Evolutionary conservation across 2,888 invertebrate species (phyloP).

Genomic region (Trachelus tabidus): DNA sequence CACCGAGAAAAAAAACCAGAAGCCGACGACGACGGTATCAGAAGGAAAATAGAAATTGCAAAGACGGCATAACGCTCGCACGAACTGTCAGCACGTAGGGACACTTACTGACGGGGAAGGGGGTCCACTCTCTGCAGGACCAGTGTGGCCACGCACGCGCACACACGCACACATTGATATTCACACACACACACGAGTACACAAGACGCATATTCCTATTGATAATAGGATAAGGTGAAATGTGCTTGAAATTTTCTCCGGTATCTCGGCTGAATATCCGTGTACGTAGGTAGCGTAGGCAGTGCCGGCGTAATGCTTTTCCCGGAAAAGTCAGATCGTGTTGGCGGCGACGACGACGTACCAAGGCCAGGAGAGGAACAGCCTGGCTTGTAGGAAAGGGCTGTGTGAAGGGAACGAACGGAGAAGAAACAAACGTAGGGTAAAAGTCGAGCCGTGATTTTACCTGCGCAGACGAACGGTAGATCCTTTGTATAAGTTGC

Average conservation of each 20-base stretch:
- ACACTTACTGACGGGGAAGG: slow-evolving; percentile 26
- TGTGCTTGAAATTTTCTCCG: not conserved
- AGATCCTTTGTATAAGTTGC: slow-evolving; percentile 69
- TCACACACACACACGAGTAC: not conserved
- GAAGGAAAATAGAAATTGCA: not conserved
- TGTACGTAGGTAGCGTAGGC: not conserved
- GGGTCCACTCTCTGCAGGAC: slow-evolving; percentile 35
- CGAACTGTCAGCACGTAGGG: slow-evolving; percentile 21
- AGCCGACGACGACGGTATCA: not conserved
- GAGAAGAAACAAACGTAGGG: slow-evolving; percentile 7
- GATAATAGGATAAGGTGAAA: not conserved
- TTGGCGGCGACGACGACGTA: slow-evolving; percentile 22
- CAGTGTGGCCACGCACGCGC: slow-evolving; percentile 23
- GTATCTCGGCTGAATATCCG: not conserved
- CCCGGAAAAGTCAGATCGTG: not conserved
- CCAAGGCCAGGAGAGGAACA: slow-evolving; percentile 61
- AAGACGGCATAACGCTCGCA: not conserved
- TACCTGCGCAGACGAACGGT: slow-evolving; percentile 73
- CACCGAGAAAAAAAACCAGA: not conserved
- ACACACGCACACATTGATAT: slow-evolving; percentile 36
- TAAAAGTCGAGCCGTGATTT: slow-evolving; percentile 34
- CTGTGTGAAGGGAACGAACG: not conserved
- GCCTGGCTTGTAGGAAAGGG: slow-evolving; percentile 48
- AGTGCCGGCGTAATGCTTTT: not conserved
- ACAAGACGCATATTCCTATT: not conserved